Base-by-base conservation (phyloP, 1,140 invertebrate genomes). In the Drosophila aff. region DNA sequence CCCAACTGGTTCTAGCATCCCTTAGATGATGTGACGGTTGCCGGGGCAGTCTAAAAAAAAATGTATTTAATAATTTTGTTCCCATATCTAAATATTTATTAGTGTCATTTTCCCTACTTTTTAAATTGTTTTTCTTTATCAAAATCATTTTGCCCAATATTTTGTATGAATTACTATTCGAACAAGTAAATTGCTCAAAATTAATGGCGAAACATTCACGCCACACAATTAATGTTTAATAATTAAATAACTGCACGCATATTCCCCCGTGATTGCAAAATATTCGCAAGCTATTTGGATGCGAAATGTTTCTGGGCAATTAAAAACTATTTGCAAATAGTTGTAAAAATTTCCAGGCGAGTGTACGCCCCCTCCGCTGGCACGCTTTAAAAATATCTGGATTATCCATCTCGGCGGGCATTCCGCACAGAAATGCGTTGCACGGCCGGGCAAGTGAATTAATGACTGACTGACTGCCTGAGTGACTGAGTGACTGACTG, bases 351-450 rank as follows among this genome's bases (percentile, higher is more conserved):
- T 43, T 21, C 26, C 62, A 61, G 62, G 28, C 57, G 21, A 36
- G 33, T 58, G 33, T 33, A 52, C n/a, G 10, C 49, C 28, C 36
- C 38, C 28, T 15, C 21, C 28, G 4, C 26, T 31, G 21, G 28
- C 38, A 23, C 15, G 47, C 60, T 41, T 57, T 78, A 77, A 55
- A 76, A 68, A 68, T 77, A 61, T 77, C 43, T 57, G 64, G 57
- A 68, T 69, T 63, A 47, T 47, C 62, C 63, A 66, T 53, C 40
- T 68, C 62, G 43, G 38, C 18, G 40, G 31, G 40, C 36, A 55
- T 78, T 59, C 33, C 44, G 9, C n/a, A 43, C 31, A 47, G n/a
- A 60, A 71, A 55, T 62, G 68, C 28, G 36, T 23, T 73, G 71
- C 71, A 49, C 47, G 50, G 21, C 38, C 57, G 43, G 26, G 50